phyloP scores from a whole-genome alignment of 2,888 invertebrate species.

The Piscicola geometra region DNA sequence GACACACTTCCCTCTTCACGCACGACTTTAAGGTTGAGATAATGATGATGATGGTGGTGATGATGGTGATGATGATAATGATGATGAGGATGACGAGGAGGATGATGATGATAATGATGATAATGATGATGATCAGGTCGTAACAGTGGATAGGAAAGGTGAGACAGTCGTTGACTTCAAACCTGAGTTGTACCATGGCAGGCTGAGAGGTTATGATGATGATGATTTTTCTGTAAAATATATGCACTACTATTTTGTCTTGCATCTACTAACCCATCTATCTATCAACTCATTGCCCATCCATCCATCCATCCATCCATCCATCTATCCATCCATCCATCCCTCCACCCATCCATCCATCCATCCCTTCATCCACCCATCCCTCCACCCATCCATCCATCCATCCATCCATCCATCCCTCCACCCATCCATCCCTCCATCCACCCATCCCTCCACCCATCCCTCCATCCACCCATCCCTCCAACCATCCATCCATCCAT shows the following conservation, averaged over 20 bases:
- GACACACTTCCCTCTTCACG: constrained; percentile 33
- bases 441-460: too few relatives aligned
- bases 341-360: too few relatives aligned
- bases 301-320: too few relatives aligned
- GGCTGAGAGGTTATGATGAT: constrained; percentile 32
- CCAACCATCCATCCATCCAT: too few relatives aligned
- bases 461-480: too few relatives aligned
- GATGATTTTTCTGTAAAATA: background rate
- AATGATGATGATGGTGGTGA: constrained; percentile 29
- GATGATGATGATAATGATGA: constrained; percentile 20
- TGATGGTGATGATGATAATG: constrained; percentile 32
- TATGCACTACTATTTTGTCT: background rate
- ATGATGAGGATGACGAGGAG: constrained; percentile 25
- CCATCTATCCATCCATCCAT: too few relatives aligned
- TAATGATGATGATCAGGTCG: constrained; percentile 20
- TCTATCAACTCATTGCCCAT: too few relatives aligned
- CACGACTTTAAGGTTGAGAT: constrained; percentile 36
- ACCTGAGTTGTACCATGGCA: constrained; percentile 31
- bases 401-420: too few relatives aligned
- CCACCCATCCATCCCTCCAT: too few relatives aligned
- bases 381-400: too few relatives aligned
- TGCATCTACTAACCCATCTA: too few relatives aligned
- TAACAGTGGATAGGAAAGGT: constrained; percentile 33
- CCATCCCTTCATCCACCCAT: too few relatives aligned
- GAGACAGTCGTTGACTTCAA: constrained; percentile 34